Conservation (phyloP, 1,140 invertebrate species). For the Lepidostoma basale region DNA sequence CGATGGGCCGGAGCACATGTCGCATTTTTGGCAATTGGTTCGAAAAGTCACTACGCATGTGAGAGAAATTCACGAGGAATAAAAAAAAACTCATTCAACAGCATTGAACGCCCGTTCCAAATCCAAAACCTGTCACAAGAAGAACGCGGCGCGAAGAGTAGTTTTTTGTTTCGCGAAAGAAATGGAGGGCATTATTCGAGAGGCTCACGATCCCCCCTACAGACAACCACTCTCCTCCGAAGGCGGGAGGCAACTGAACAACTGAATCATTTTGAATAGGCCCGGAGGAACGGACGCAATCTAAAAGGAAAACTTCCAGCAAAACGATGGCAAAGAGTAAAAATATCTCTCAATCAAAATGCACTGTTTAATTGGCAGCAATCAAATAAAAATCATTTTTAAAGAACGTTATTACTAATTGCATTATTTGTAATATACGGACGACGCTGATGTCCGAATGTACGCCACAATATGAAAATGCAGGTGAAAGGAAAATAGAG, state of each 20-base stretch:
- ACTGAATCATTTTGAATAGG: constrained; percentile 11
- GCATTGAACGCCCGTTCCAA: not conserved
- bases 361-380: not conserved
- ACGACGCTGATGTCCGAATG: not conserved
- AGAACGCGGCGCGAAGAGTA: not conserved
- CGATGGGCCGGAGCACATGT: not conserved
- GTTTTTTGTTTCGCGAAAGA: not conserved
- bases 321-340: not conserved
- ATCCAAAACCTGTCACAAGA: constrained; percentile 2
- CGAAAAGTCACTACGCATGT: not conserved
- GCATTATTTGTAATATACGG: not conserved
- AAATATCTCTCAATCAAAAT: not conserved
- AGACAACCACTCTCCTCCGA: constrained; percentile 2
- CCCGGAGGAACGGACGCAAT: not conserved
- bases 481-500: not conserved
- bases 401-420: not conserved
- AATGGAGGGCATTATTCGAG: not conserved
- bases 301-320: not conserved
- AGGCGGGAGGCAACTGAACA: constrained; percentile 3
- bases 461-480: not conserved
- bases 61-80: not conserved
- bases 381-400: not conserved
- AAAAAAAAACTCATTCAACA: not conserved
- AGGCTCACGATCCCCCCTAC: not conserved
- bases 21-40: not conserved